These are phyloP conservation scores for Beaufortia kweichowensis DNA, from an alignment of 2,113 vertebrate genomes.

Conservation along the genomic window DNA sequence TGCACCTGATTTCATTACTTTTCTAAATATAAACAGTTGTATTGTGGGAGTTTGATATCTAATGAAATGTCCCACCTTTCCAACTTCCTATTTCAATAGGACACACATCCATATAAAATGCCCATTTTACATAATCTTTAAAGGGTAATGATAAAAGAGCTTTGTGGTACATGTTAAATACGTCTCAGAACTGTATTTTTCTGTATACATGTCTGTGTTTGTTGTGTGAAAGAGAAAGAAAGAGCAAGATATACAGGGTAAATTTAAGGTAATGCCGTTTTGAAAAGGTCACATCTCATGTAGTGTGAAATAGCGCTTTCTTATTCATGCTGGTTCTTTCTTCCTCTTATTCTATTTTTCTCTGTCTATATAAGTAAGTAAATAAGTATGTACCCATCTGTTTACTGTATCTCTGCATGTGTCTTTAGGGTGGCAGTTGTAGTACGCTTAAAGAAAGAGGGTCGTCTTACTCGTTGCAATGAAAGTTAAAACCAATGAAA, in stretches of 20 bases:
- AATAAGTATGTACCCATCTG: not conserved
- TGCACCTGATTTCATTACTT: not conserved
- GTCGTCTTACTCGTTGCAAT: not conserved
- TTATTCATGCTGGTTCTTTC: slow-evolving; percentile 66
- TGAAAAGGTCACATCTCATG: slow-evolving; percentile 58
- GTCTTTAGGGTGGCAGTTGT: not conserved
- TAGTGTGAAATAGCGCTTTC: slow-evolving; percentile 50
- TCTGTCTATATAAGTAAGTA: slow-evolving; percentile 14
- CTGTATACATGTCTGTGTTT: not conserved
- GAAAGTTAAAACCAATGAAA: not conserved
- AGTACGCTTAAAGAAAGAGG: not conserved
- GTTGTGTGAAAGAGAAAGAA: not conserved
- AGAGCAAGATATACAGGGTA: slow-evolving; percentile 15
- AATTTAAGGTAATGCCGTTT: slow-evolving; percentile 49
- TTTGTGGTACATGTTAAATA: not conserved
- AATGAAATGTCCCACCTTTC: no score
- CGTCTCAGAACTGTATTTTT: slow-evolving; percentile 3
- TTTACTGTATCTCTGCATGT: not conserved
- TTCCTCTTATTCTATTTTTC: slow-evolving; percentile 51
- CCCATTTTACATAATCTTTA: not conserved
- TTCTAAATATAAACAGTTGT: slow-evolving; percentile 11
- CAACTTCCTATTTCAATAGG: no score
- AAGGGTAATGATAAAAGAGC: not conserved
- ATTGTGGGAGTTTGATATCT: not conserved
- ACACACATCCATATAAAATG: no score